Percentiles rank a stretch among this genome's conserved stretches.
Evolutionary conservation across 1,140 invertebrate species (phyloP).

Genomic region (Mamestra configurata): DNA sequence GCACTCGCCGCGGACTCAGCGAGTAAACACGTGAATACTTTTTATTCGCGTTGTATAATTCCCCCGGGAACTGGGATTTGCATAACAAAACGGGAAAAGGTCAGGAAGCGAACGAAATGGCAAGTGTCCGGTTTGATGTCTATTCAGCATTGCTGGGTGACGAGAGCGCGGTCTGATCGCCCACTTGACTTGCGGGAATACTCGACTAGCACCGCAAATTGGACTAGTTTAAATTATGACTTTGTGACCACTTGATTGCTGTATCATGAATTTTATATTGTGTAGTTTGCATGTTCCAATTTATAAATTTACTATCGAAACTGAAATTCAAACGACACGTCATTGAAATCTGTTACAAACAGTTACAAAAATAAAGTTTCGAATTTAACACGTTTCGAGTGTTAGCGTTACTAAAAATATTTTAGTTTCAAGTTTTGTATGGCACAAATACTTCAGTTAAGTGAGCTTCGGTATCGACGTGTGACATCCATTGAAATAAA

Average conservation of each 20-base stretch:
- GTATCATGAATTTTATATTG: neutral
- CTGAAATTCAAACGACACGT: conserved; percentile 1
- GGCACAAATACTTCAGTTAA: conserved; percentile 23
- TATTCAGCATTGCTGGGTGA: conserved; percentile 79
- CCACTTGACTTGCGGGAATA: conserved; percentile 51
- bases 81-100: conserved; percentile 87
- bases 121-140: conserved; percentile 83
- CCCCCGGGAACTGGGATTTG: conserved; percentile 79
- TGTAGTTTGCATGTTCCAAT: neutral
- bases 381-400: conserved; percentile 24
- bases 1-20: conserved; percentile 78
- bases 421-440: conserved; percentile 40
- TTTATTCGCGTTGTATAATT: conserved; percentile 86
- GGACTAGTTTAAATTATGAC: neutral
- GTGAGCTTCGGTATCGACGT: conserved; percentile 19
- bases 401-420: conserved; percentile 22
- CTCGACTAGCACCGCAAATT: neutral
- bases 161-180: conserved; percentile 59
- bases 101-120: conserved; percentile 85
- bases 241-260: neutral
- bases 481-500: conserved; percentile 24
- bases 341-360: neutral
- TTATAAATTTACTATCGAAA: neutral
- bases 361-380: conserved; percentile 15
- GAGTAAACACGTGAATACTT: conserved; percentile 85